These are phyloP conservation scores for Phalacrocorax pelagicus DNA, from an alignment of 2,113 vertebrate genomes.

Conservation along the genomic window DNA sequence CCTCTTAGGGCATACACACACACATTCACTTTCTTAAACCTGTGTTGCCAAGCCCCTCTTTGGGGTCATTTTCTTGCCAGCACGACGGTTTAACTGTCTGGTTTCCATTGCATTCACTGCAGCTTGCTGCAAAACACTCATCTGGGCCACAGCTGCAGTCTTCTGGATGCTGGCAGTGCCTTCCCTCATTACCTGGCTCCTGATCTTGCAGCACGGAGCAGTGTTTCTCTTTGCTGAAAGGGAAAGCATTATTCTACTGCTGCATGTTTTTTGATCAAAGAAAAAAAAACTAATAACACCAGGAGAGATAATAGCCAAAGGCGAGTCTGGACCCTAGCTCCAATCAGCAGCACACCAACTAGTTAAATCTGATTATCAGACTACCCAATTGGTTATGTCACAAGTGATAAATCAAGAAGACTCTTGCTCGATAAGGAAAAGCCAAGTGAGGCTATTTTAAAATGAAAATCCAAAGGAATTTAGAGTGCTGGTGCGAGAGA, in stretches of 20 bases:
- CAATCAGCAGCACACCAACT: not conserved
- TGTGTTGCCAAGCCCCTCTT: not conserved
- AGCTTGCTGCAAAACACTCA: not conserved
- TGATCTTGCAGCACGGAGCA: not conserved
- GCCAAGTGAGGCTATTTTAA: not conserved
- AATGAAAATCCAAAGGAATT: conserved; percentile 26
- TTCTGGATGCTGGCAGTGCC: not conserved
- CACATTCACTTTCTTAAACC: accelerated
- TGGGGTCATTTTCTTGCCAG: not conserved
- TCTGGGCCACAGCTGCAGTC: accelerated
- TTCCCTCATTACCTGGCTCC: not conserved
- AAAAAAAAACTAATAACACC: not conserved
- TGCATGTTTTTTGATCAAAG: not conserved
- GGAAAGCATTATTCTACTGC: not conserved
- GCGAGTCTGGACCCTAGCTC: not conserved
- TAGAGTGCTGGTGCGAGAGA: not conserved
- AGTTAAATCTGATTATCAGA: not conserved
- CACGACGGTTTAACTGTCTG: no score
- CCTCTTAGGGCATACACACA: not conserved
- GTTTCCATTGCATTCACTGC: accelerated
- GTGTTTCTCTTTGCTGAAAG: not conserved
- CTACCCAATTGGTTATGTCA: not conserved
- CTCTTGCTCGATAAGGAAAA: conserved; percentile 18
- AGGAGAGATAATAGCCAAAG: not conserved
- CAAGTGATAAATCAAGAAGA: not conserved